Percentiles rank a stretch among this genome's conserved stretches.
These are phyloP conservation scores for Poicephalus gulielmi DNA, from an alignment of 2,113 vertebrate species.

Conservation along the genomic window DNA sequence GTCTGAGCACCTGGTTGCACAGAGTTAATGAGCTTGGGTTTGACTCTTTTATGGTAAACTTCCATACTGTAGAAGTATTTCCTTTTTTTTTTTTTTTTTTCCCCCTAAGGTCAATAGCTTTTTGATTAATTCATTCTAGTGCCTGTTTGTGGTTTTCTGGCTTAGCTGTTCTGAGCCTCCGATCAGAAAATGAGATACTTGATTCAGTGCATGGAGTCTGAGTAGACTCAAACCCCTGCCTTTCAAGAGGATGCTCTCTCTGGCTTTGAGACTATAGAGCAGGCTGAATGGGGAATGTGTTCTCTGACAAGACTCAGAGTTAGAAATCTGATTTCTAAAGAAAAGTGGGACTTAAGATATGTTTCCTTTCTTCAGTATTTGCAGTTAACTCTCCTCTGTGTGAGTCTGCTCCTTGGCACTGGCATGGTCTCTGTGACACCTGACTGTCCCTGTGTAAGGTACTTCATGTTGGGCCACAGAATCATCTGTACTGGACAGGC, in stretches of 20 bases:
- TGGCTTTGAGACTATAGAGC: not conserved
- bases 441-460: not conserved
- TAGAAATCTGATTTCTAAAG: not conserved
- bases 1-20: not conserved
- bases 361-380: not conserved
- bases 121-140: not conserved
- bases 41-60: not conserved
- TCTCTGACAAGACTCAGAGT: not conserved
- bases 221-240: not conserved
- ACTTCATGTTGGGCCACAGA: not conserved
- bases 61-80: accelerated
- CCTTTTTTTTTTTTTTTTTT: not conserved
- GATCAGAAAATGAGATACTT: not conserved
- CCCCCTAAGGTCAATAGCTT: not conserved
- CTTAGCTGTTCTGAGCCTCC: not conserved
- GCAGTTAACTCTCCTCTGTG: not conserved
- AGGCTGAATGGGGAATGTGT: not conserved
- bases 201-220: not conserved
- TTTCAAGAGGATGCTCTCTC: not conserved
- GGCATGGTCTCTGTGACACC: not conserved
- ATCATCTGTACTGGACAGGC: not conserved
- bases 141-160: not conserved
- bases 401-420: not conserved
- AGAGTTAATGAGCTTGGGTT: not conserved
- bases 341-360: not conserved